These are phyloP conservation scores for Teleogryllus occipitalis DNA, from an alignment of 1,140 invertebrate species.

Conservation along the genomic window DNA sequence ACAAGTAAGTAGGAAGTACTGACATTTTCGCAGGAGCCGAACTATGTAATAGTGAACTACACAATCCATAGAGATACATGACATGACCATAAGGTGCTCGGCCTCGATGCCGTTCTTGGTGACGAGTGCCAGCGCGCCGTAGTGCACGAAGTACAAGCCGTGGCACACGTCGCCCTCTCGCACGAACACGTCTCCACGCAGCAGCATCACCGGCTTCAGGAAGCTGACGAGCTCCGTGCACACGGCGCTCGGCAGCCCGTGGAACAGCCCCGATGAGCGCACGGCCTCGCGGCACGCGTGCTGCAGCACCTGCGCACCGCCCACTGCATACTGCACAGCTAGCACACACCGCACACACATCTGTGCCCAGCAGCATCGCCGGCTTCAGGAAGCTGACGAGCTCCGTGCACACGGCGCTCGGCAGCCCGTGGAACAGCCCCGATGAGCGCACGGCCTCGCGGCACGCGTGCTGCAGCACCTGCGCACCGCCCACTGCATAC, in stretches of 20 bases:
- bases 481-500: too few species aligned
- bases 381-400: neutral
- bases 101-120: neutral
- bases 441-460: neutral
- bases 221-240: neutral
- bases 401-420: neutral
- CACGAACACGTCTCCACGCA: neutral
- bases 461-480: neutral
- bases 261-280: neutral
- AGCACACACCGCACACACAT: neutral
- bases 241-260: neutral
- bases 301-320: neutral
- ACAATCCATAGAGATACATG: too few species aligned
- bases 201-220: neutral
- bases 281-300: neutral
- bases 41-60: too few species aligned
- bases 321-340: too few species aligned
- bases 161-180: neutral
- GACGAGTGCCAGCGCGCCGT: neutral
- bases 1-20: too few species aligned
- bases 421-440: neutral
- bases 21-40: too few species aligned
- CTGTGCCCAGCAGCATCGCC: neutral
- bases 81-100: neutral
- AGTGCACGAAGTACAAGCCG: neutral